Conservation (phyloP, 2,888 invertebrate species). For the Caradrina clavipalpis region DNA sequence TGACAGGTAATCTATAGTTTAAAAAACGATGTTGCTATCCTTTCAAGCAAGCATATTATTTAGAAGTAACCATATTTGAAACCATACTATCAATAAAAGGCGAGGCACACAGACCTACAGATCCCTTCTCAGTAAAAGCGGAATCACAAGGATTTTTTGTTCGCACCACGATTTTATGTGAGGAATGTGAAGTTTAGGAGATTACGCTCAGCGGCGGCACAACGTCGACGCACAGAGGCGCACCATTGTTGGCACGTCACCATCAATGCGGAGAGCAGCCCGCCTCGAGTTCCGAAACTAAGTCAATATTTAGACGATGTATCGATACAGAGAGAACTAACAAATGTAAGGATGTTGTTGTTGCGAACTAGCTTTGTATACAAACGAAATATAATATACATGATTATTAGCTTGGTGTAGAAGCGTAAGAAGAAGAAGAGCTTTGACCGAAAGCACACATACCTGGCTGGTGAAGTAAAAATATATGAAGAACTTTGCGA, state of each 20-base stretch:
- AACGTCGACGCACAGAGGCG: constrained; percentile 57
- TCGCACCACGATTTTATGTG: constrained; percentile 80
- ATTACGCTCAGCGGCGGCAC: constrained; percentile 75
- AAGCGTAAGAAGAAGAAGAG: not conserved
- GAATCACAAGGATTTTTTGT: constrained; percentile 73
- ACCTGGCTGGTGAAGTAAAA: no score
- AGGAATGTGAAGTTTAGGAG: constrained; percentile 86
- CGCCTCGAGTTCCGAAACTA: constrained; percentile 47
- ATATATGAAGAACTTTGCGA: no score
- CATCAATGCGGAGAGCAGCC: constrained; percentile 55
- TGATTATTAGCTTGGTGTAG: not conserved
- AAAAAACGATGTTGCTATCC: not conserved
- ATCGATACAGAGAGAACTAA: constrained; percentile 48
- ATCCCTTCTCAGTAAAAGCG: constrained; percentile 52
- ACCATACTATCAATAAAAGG: constrained; percentile 33
- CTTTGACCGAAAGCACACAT: constrained; percentile 1
- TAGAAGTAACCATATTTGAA: constrained; percentile 1
- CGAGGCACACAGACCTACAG: constrained; percentile 44
- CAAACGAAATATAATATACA: constrained; percentile 4
- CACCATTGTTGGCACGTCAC: constrained; percentile 62
- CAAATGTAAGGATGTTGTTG: constrained; percentile 33
- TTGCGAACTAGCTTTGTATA: constrained; percentile 23
- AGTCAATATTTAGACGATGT: constrained; percentile 61
- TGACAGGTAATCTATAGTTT: not conserved
- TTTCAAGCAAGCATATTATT: not conserved